Conservation (phyloP, 2,113 vertebrate species). For the Lepus timidus region DNA sequence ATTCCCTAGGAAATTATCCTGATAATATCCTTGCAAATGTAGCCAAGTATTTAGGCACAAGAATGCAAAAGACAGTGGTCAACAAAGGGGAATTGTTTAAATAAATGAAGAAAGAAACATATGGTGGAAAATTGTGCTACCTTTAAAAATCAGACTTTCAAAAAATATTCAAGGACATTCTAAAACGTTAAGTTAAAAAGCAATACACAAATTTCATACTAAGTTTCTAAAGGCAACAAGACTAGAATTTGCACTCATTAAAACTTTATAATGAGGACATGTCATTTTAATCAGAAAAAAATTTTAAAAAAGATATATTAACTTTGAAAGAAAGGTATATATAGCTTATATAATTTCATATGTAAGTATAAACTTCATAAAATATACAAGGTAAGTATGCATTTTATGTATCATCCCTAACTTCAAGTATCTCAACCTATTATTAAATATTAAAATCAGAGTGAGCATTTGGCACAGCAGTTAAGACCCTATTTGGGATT, state of each 20-base stretch:
- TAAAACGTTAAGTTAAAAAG: background rate
- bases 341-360: too few relatives aligned
- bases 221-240: conserved; percentile 13
- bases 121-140: background rate
- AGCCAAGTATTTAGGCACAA: background rate
- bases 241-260: conserved; percentile 3
- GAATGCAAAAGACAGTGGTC: background rate
- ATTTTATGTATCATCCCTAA: background rate
- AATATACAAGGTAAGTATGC: background rate
- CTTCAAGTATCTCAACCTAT: background rate
- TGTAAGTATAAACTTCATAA: too few relatives aligned
- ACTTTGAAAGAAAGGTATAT: background rate
- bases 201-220: background rate
- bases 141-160: conserved; percentile 30
- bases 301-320: background rate
- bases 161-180: conserved; percentile 15
- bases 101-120: background rate
- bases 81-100: background rate
- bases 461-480: too few relatives aligned
- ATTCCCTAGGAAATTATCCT: background rate
- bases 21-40: background rate
- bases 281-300: conserved; percentile 40
- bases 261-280: background rate
- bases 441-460: background rate
- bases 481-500: too few relatives aligned